Percentiles rank a stretch among this genome's conserved stretches.
These are phyloP conservation scores for Petrolisthes manimaculis DNA, from an alignment of 2,888 invertebrate species.

Conservation along the genomic window DNA sequence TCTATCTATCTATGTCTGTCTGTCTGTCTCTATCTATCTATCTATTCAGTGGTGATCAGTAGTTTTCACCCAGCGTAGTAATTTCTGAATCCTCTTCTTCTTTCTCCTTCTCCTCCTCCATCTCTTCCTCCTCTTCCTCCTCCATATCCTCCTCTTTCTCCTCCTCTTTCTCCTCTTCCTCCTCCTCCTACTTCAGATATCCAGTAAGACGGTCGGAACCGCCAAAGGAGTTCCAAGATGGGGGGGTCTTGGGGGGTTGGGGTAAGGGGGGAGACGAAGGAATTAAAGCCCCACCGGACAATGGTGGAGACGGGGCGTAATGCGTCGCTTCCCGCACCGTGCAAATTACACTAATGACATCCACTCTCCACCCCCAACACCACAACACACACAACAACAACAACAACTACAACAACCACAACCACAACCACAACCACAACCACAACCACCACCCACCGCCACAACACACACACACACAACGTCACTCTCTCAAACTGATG, in stretches of 20 bases:
- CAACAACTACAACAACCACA: background rate
- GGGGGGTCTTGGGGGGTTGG: background rate
- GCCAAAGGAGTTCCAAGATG: background rate
- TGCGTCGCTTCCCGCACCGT: constrained; percentile 21
- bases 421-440: background rate
- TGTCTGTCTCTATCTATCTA: too few relatives aligned
- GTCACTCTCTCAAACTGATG: too few relatives aligned
- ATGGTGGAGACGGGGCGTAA: constrained; percentile 30
- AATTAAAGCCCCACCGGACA: background rate
- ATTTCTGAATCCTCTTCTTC: too few relatives aligned
- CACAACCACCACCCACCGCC: background rate
- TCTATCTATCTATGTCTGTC: too few relatives aligned
- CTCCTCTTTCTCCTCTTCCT: too few relatives aligned
- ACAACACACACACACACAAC: background rate
- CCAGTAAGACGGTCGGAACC: too few relatives aligned
- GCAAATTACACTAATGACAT: constrained; percentile 41
- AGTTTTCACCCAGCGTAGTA: too few relatives aligned
- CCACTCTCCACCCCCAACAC: constrained; percentile 3
- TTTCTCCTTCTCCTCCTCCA: too few relatives aligned
- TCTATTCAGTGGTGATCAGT: too few relatives aligned
- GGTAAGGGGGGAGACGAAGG: constrained; percentile 6
- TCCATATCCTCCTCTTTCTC: too few relatives aligned
- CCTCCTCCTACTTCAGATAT: too few relatives aligned
- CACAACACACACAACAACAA: constrained; percentile 16
- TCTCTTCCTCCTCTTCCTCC: too few relatives aligned